Evolutionary conservation across 2,888 invertebrate species (phyloP).

Genomic region (Ernsta delagoae): DNA sequence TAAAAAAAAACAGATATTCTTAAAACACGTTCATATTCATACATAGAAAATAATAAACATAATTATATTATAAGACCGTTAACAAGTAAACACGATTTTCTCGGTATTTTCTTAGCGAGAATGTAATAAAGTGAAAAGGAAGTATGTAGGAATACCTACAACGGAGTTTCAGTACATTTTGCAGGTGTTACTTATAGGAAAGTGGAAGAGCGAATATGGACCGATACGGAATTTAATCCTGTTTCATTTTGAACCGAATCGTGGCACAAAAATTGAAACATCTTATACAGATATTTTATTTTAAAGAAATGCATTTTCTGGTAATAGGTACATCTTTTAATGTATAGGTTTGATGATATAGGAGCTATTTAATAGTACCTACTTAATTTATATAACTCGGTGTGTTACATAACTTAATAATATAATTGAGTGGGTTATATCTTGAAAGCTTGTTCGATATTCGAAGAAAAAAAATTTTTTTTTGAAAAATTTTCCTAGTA

Average conservation of each 20-base stretch:
- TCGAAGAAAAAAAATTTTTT: no score
- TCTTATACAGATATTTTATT: not conserved
- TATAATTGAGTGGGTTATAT: no score
- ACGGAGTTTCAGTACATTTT: conserved; percentile 18
- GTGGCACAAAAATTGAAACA: conserved; percentile 1
- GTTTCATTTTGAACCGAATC: conserved; percentile 5
- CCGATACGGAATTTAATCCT: conserved; percentile 17
- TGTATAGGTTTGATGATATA: no score
- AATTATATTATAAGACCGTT: not conserved
- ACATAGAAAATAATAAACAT: no score
- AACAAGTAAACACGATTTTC: not conserved
- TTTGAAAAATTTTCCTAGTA: no score
- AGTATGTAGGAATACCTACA: conserved; percentile 8
- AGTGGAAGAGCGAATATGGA: conserved; percentile 3
- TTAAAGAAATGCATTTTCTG: not conserved
- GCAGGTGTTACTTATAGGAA: conserved; percentile 22
- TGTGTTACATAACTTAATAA: no score
- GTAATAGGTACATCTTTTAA: no score
- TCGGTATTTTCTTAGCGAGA: conserved; percentile 14
- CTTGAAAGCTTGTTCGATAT: no score
- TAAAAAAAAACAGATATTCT: no score
- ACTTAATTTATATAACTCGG: no score
- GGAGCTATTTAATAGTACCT: no score
- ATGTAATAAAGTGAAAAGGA: conserved; percentile 24
- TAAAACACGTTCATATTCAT: no score